phyloP scores from a whole-genome alignment of 2,888 invertebrate species.

The Drosophila maculinotata region DNA sequence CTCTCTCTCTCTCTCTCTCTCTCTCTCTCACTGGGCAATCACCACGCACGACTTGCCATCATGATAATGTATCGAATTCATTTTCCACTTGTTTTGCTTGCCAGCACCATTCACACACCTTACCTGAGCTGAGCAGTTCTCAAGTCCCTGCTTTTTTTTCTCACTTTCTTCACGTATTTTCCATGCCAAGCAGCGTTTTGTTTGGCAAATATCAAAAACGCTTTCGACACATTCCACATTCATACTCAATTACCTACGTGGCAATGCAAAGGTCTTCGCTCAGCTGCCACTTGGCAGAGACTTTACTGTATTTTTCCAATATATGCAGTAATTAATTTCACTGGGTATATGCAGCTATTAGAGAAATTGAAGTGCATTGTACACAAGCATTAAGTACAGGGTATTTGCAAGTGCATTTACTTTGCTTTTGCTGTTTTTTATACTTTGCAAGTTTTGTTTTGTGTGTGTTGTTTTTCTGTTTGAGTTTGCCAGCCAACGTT shows the following conservation, averaged over 20 bases:
- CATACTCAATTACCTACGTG: conserved; percentile 79
- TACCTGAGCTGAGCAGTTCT: neutral
- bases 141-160: conserved; percentile 12
- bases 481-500: conserved; percentile 70
- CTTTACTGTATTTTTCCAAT: conserved; percentile 20
- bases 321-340: conserved; percentile 9
- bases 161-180: conserved; percentile 25
- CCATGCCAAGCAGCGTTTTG: conserved; percentile 59
- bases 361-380: conserved; percentile 10
- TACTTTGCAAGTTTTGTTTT: conserved; percentile 47
- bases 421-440: conserved; percentile 1
- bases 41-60: conserved; percentile 78
- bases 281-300: conserved; percentile 17
- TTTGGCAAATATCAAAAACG: conserved; percentile 74
- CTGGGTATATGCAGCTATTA: neutral
- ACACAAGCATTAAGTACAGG: conserved; percentile 33
- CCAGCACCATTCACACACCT: conserved; percentile 44
- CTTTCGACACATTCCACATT: conserved; percentile 80
- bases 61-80: conserved; percentile 81
- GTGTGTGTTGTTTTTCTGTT: conserved; percentile 43
- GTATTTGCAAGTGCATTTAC: conserved; percentile 30
- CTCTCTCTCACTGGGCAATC: conserved; percentile 30
- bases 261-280: conserved; percentile 23
- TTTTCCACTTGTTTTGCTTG: conserved; percentile 78
- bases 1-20: neutral